A percentile compares a stretch with the other conserved stretches of the same genome.
phyloP scores from a whole-genome alignment of 2,113 vertebrate species.

The Lontra canadensis region DNA sequence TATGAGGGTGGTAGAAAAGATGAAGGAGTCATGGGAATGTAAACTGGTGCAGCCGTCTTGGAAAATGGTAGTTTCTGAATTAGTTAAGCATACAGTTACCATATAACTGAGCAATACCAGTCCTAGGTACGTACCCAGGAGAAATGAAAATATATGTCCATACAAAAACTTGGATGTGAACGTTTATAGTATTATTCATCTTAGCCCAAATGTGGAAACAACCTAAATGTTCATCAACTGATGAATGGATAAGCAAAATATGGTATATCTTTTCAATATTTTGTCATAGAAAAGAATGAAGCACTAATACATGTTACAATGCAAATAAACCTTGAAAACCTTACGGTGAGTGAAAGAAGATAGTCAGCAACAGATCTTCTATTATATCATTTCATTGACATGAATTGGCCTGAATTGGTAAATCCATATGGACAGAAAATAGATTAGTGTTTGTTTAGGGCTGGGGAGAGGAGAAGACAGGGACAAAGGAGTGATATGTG shows the following conservation, averaged over 20 bases:
- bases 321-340: background rate
- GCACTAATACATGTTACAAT: background rate
- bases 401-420: background rate
- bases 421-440: background rate
- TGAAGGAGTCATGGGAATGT: background rate
- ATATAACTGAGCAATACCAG: background rate
- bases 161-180: background rate
- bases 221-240: background rate
- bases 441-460: background rate
- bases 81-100: background rate
- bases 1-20: background rate
- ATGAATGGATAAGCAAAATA: background rate
- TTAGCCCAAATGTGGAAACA: background rate
- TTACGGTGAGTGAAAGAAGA: background rate
- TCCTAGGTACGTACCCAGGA: background rate
- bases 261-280: background rate
- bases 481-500: background rate
- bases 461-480: background rate
- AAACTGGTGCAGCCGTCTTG: background rate
- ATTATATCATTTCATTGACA: background rate
- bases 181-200: background rate
- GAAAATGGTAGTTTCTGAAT: background rate
- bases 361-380: background rate
- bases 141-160: background rate
- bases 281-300: background rate